A percentile compares a stretch with the other conserved stretches of the same genome.
These are phyloP conservation scores for Oostethus manadensis DNA, from an alignment of 2,113 vertebrate species.

Conservation along the genomic window DNA sequence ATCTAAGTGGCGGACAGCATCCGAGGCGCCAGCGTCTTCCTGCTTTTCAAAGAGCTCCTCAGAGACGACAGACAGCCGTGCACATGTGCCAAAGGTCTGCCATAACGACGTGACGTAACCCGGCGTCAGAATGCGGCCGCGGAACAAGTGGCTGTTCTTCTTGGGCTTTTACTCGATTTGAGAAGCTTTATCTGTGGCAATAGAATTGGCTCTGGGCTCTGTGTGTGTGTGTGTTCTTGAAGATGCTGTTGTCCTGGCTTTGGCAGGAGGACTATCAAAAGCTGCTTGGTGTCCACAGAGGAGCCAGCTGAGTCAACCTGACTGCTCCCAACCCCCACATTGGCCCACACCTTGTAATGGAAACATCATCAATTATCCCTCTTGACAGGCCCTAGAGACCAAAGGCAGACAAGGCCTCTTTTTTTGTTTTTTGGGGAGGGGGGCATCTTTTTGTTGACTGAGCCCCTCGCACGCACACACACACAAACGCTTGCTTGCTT, in stretches of 20 bases:
- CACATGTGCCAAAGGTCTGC: constrained; percentile 54
- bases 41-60: constrained; percentile 54
- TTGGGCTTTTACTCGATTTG: constrained; percentile 37
- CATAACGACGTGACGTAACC: constrained; percentile 47
- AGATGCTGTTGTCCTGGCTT: constrained; percentile 8
- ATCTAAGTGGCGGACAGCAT: constrained; percentile 64
- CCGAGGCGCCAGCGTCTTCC: constrained; percentile 62
- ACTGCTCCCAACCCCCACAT: constrained; percentile 66
- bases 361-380: constrained; percentile 91
- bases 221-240: constrained; percentile 31
- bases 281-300: constrained; percentile 69
- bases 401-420: constrained; percentile 68
- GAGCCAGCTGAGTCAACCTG: constrained; percentile 80
- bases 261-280: not conserved
- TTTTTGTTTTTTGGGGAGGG: constrained; percentile 32
- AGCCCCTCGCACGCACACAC: constrained; percentile 39
- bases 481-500: not conserved
- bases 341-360: constrained; percentile 84
- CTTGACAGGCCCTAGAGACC: constrained; percentile 79
- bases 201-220: constrained; percentile 35
- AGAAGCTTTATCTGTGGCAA: constrained; percentile 41
- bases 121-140: constrained; percentile 33
- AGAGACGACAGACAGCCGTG: constrained; percentile 47
- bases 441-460: constrained; percentile 78
- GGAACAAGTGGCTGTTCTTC: constrained; percentile 49